Evolutionary conservation across 2,797 vertebrate genomes (phyloP).

Genomic region (Pelobates cultripes): DNA sequence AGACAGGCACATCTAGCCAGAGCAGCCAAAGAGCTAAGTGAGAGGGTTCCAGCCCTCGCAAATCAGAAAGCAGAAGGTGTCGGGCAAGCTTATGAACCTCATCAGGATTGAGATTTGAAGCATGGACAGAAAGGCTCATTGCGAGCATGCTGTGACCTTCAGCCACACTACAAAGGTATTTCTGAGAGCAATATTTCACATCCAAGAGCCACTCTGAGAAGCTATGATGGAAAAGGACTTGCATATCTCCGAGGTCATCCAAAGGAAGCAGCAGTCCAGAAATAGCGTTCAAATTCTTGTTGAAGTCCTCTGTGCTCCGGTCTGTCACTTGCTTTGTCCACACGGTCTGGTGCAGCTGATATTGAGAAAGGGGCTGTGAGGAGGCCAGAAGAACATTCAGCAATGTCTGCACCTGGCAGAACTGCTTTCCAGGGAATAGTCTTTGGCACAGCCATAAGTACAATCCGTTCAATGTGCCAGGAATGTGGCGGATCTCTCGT

Average conservation of each 20-base stretch:
- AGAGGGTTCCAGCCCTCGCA: conserved; percentile 66
- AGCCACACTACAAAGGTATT: conserved; percentile 75
- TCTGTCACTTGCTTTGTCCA: conserved; percentile 70
- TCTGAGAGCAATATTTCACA: conserved; percentile 83
- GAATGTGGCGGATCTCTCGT: conserved; percentile 81
- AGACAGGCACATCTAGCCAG: conserved; percentile 70
- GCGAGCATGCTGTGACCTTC: conserved; percentile 80
- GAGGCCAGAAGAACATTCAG: conserved; percentile 77
- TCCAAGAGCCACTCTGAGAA: conserved; percentile 85
- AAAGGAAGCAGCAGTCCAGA: conserved; percentile 65
- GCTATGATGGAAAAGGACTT: conserved; percentile 80
- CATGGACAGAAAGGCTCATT: conserved; percentile 72
- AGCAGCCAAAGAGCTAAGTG: conserved; percentile 82
- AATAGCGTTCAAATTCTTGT: conserved; percentile 68
- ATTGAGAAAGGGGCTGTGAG: conserved; percentile 67
- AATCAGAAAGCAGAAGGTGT: conserved; percentile 74
- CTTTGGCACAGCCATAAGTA: conserved; percentile 87
- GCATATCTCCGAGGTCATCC: conserved; percentile 64
- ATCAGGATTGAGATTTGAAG: conserved; percentile 63
- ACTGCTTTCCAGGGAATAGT: conserved; percentile 75
- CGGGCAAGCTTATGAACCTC: conserved; percentile 71
- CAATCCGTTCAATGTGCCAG: conserved; percentile 81
- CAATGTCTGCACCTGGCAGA: conserved; percentile 70
- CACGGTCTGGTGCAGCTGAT: conserved; percentile 69
- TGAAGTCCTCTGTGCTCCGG: conserved; percentile 65